Base-by-base conservation (phyloP, 2,888 invertebrate species). In the Clitarchus hookeri region DNA sequence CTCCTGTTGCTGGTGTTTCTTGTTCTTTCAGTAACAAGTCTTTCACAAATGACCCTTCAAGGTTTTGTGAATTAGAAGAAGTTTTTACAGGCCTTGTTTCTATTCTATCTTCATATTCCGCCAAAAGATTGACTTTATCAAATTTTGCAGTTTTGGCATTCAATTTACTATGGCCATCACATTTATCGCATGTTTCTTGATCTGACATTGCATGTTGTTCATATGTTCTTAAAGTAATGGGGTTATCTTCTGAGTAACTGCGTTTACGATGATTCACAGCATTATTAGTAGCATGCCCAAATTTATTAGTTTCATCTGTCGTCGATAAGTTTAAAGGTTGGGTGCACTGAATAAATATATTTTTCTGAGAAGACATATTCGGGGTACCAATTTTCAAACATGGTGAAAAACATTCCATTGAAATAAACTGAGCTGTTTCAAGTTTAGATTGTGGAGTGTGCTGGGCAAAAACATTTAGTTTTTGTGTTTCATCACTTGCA, bases 11-110 rank as follows among this genome's bases (percentile, higher is more conserved):
- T 25, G 83, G 82, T 48, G 93, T 84, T 86, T 87, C 89, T 84
- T 88, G 89, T 53, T 94, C 93, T 92, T 96, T 97, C 77, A 97
- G 91, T 25, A 97, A 91, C 48, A 97, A 93, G 91, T 97, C 97
- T 91, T 97, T 97, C 88, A 94, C 94, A 27, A 92, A 90, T 90
- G 91, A 91, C 90, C 93, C 91, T 91, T 94, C 90, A 2, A 94
- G 93, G 91, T 95, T 95, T 85, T 95, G 92, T 16, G 95, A 94
- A 90, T 95, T 94, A 36, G 83, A 92, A 91, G 13, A 90, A 54
- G 85, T 80, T 86, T 77, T 87, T 85, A 48, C 85, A 36, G 65
- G 83, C 44, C 83, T 87, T 13, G 53, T 54, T 44, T 27, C n/a
- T 65, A 26, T 25, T 27, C 48, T 84, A 44, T 84, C 84, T 44